These are phyloP conservation scores for Channallabes apus DNA, from an alignment of 2,797 vertebrate genomes.

Conservation along the genomic window DNA sequence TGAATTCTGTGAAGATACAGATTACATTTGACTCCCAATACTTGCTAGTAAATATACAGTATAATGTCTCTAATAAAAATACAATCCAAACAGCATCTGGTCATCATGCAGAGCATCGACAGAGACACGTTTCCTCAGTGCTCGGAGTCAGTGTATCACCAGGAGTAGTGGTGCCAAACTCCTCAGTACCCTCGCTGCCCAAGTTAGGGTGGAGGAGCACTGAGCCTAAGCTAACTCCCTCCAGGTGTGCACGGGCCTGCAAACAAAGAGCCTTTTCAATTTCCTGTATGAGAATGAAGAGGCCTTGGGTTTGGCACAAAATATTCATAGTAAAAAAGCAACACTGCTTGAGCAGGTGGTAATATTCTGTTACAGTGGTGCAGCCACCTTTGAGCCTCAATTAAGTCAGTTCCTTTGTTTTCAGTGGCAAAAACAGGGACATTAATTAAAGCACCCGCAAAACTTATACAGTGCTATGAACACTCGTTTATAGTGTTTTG, in stretches of 20 bases:
- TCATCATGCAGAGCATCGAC: not conserved
- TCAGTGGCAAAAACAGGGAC: constrained; percentile 32
- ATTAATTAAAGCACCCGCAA: constrained; percentile 40
- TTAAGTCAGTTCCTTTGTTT: constrained; percentile 59
- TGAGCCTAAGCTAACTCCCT: constrained; percentile 73
- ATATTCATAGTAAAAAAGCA: constrained; percentile 67
- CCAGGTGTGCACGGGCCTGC: constrained; percentile 82
- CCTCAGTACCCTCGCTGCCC: constrained; percentile 58
- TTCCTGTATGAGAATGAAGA: constrained; percentile 76
- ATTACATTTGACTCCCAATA: no score
- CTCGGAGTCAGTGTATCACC: not conserved
- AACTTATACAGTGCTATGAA: not conserved
- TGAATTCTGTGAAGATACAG: no score
- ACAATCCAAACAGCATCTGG: no score
- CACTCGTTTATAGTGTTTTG: not conserved
- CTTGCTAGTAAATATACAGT: no score
- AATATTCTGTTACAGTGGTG: constrained; percentile 80
- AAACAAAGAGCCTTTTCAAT: constrained; percentile 93
- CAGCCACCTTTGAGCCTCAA: constrained; percentile 73
- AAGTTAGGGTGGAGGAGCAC: constrained; percentile 45
- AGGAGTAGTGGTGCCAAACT: constrained; percentile 5
- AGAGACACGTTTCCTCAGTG: not conserved
- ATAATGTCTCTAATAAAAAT: not conserved
- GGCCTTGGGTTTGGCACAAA: constrained; percentile 79
- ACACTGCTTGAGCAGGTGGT: constrained; percentile 73